Percentiles rank a stretch among this genome's conserved stretches.
phyloP scores from a whole-genome alignment of 2,113 vertebrate genomes.

The Rhodinocichla rosea region DNA sequence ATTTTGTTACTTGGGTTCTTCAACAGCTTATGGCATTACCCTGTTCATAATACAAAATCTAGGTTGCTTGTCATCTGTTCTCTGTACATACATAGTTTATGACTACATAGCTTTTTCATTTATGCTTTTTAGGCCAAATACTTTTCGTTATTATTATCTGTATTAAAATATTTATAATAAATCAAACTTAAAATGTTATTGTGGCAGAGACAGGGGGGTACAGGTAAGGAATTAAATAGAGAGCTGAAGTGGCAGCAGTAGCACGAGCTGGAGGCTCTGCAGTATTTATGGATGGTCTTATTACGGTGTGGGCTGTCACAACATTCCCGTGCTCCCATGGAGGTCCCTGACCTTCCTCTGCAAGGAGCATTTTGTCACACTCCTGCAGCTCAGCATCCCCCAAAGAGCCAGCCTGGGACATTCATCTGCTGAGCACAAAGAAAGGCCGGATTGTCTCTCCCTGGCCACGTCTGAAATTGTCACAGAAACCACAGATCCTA shows the following conservation, averaged over 20 bases:
- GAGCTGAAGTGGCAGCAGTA: slow-evolving; percentile 31
- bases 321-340: not conserved
- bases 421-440: not conserved
- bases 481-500: not conserved
- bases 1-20: slow-evolving; percentile 23
- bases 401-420: not conserved
- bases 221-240: slow-evolving; percentile 52
- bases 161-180: slow-evolving; percentile 74
- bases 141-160: slow-evolving; percentile 70
- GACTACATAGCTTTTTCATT: slow-evolving; percentile 63
- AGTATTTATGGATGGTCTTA: not conserved
- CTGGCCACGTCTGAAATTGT: not conserved
- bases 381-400: not conserved
- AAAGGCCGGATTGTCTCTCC: not conserved
- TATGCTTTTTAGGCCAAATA: slow-evolving; percentile 68
- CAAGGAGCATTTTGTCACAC: not conserved
- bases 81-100: slow-evolving; percentile 54
- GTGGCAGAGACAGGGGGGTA: slow-evolving; percentile 27
- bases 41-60: slow-evolving; percentile 32
- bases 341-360: not conserved
- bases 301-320: slow-evolving; percentile 9
- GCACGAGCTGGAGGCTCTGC: slow-evolving; percentile 5
- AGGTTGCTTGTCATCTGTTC: slow-evolving; percentile 37
- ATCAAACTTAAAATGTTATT: slow-evolving; percentile 66
- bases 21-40: slow-evolving; percentile 52